Percentiles rank a stretch among this genome's conserved stretches.
These are phyloP conservation scores for Apis dorsata DNA, from an alignment of 1,140 invertebrate genomes.

Conservation along the genomic window DNA sequence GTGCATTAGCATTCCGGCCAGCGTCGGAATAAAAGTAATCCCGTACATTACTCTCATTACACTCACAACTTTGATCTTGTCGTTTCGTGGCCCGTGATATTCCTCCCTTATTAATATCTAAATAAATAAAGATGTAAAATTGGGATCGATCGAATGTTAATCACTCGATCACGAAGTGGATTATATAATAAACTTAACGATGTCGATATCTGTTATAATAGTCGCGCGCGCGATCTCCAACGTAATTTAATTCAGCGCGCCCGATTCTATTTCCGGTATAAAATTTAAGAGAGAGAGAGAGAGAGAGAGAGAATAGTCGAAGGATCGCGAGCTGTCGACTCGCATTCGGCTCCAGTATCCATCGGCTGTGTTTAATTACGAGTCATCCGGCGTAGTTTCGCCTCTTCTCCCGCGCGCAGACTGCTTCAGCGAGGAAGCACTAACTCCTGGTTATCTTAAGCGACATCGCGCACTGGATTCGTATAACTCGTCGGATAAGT, in stretches of 20 bases:
- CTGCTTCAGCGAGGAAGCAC: conserved; percentile 67
- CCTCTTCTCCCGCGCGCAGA: conserved; percentile 50
- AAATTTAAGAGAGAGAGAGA: conserved; percentile 42
- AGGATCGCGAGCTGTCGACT: conserved; percentile 53
- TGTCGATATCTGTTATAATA: no score
- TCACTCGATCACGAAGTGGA: conserved; percentile 2
- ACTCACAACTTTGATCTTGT: background rate
- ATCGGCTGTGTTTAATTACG: conserved; percentile 71
- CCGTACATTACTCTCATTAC: background rate
- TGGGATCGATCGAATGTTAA: conserved; percentile 28
- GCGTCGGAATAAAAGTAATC: background rate
- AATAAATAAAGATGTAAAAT: conserved; percentile 11
- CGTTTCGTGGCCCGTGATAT: background rate
- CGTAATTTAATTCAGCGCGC: conserved; percentile 39
- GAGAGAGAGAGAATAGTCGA: conserved; percentile 9
- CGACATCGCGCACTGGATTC: conserved; percentile 73
- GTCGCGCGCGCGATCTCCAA: background rate
- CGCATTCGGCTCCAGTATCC: conserved; percentile 53
- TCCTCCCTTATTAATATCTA: background rate
- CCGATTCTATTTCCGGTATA: conserved; percentile 30
- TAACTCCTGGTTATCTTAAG: conserved; percentile 73
- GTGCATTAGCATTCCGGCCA: background rate
- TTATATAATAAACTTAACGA: no score
- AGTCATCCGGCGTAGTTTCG: conserved; percentile 66
- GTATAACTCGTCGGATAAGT: conserved; percentile 74